Evolutionary conservation across 2,888 invertebrate species (phyloP).

Genomic region (Drosophila maculinotata): DNA sequence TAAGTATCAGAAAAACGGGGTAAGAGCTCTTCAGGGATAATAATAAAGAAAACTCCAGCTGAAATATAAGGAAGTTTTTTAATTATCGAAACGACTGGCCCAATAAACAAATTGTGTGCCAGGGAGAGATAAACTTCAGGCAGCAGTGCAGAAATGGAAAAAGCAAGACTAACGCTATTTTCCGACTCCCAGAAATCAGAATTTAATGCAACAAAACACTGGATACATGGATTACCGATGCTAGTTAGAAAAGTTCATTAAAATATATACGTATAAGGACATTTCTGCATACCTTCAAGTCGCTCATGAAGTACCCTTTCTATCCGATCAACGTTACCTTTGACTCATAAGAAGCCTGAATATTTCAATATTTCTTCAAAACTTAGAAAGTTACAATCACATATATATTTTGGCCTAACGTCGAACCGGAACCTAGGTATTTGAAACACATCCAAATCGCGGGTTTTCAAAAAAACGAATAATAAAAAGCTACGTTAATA

Average conservation of each 20-base stretch:
- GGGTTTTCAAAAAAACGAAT: background rate
- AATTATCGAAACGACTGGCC: background rate
- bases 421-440: too few relatives aligned
- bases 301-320: background rate
- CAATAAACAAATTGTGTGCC: too few relatives aligned
- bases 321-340: background rate
- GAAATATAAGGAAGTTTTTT: background rate
- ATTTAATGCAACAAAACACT: too few relatives aligned
- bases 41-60: slow-evolving; percentile 10
- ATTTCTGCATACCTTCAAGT: background rate
- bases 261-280: accelerated
- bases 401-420: too few relatives aligned
- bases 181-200: too few relatives aligned
- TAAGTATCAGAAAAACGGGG: slow-evolving; percentile 69
- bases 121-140: too few relatives aligned
- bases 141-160: too few relatives aligned
- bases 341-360: background rate
- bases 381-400: background rate
- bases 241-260: accelerated
- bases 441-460: too few relatives aligned
- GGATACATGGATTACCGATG: too few relatives aligned
- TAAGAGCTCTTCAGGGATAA: slow-evolving; percentile 59
- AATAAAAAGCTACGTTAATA: background rate
- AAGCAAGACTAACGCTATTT: background rate
- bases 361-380: background rate